Percentiles rank a stretch among this genome's conserved stretches.
Evolutionary conservation across 1,140 invertebrate species (phyloP).

Genomic region (Leptinotarsa undecemlineata): DNA sequence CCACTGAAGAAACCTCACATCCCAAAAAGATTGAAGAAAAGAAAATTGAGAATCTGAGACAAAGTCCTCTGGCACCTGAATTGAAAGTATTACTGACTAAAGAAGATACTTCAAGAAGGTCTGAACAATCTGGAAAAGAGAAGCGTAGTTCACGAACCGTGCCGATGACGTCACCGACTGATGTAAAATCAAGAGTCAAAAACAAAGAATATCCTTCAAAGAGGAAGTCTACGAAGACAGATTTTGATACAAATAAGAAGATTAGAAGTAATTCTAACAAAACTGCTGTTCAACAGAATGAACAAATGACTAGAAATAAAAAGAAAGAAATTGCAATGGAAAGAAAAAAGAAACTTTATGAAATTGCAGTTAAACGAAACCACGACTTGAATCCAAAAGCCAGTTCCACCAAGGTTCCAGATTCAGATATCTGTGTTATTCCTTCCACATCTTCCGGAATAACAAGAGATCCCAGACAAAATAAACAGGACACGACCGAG

Average conservation of each 20-base stretch:
- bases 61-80: too few relatives aligned
- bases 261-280: not conserved
- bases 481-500: not conserved
- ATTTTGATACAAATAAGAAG: not conserved
- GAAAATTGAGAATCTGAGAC: too few relatives aligned
- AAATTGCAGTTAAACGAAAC: conserved; percentile 7
- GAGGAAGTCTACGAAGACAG: not conserved
- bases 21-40: too few relatives aligned
- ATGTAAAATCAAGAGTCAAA: not conserved
- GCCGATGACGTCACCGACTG: not conserved
- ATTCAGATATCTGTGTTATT: not conserved
- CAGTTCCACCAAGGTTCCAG: not conserved
- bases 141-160: not conserved
- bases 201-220: not conserved
- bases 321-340: conserved; percentile 11
- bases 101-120: too few relatives aligned
- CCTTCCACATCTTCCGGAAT: not conserved
- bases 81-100: too few relatives aligned
- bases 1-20: too few relatives aligned
- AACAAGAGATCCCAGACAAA: conserved; percentile 2
- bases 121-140: not conserved
- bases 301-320: not conserved
- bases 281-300: not conserved
- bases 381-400: not conserved
- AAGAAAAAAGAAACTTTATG: conserved; percentile 14